Evolutionary conservation across 2,888 invertebrate genomes (phyloP), one percentile per base, ranked within the genome.

Genomic region (Hirudinaria manillensis): DNA sequence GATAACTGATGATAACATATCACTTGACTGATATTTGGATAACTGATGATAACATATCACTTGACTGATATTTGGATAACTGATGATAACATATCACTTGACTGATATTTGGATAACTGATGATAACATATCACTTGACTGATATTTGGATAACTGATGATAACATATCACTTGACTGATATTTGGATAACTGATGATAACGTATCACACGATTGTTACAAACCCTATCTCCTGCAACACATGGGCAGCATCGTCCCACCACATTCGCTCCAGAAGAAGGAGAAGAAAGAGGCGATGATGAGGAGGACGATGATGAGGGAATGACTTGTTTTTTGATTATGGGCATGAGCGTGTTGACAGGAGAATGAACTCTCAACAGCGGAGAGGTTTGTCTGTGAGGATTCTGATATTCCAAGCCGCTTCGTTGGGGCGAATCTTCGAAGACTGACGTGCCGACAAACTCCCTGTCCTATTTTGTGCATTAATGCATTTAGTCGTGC

Each of bases 301-400:
- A 70, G 2, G 72, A 72, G 34, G 56, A 32, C 29, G 56, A 56
- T 27, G 56, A 29, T n/a, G 72, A 72, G 7, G 72, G 45, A 55
- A 51, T 51, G 29, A 34, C n/a, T 51, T 36, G 45, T 56, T 72
- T 72, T 73, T 65, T 73, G 65, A 65, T 73, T 51, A 45, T 65
- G 16, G 73, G 73, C 13, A 73, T 68, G 68, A 36, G 36, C 2
- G 34, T 36, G 34, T 68, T 68, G 36, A 65, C n/a, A 16, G 19
- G 55, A 34, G 27, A 34, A n/a, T 65, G 32, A 61, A 55, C n/a
- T 24, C 27, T 73, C 73, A 56, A 21, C 24, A 36, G n/a, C 34
- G 61, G 32, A 19, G 34, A 34, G 7, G 68, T 68, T 68, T 68
- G 68, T 13, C 36, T 32, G 68, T 68, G 68, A 61, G 61, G 61